Evolutionary conservation across 2,113 vertebrate genomes (phyloP).

Genomic region (Mellivora capensis): DNA sequence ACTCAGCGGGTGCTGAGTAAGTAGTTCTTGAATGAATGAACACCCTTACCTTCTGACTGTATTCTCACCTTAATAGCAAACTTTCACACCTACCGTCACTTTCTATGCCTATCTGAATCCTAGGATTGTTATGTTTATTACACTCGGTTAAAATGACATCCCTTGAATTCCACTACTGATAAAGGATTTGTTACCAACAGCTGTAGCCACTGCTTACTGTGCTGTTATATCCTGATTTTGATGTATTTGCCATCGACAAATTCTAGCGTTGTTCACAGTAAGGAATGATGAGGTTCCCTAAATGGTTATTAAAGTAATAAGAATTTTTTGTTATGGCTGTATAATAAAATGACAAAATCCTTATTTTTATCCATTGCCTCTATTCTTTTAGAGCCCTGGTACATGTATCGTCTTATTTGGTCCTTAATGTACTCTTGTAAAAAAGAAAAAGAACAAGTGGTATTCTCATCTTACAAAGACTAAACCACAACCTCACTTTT

Average conservation of each 20-base stretch:
- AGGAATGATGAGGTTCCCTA: neutral
- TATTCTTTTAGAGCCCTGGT: conserved; percentile 16
- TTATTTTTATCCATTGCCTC: neutral
- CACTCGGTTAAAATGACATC: neutral
- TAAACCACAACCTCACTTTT: neutral
- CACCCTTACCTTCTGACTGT: neutral
- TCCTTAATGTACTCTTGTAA: neutral
- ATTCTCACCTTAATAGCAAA: neutral
- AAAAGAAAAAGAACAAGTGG: neutral
- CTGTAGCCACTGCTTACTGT: neutral
- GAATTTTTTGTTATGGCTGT: neutral
- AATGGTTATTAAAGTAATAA: conserved; percentile 32
- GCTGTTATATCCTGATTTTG: neutral
- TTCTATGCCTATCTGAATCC: neutral
- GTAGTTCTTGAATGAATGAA: neutral
- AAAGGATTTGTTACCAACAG: neutral
- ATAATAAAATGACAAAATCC: conserved; percentile 7
- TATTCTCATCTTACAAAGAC: neutral
- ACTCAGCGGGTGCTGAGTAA: neutral
- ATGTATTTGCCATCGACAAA: neutral
- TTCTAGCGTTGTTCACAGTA: neutral
- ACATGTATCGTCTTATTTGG: neutral
- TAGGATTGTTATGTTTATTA: neutral
- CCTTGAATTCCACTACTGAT: neutral
- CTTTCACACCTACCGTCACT: neutral